A percentile compares a stretch with the other conserved stretches of the same genome.
phyloP scores from a whole-genome alignment of 2,888 invertebrate genomes.

The Lordiphosa andalusiaca region DNA sequence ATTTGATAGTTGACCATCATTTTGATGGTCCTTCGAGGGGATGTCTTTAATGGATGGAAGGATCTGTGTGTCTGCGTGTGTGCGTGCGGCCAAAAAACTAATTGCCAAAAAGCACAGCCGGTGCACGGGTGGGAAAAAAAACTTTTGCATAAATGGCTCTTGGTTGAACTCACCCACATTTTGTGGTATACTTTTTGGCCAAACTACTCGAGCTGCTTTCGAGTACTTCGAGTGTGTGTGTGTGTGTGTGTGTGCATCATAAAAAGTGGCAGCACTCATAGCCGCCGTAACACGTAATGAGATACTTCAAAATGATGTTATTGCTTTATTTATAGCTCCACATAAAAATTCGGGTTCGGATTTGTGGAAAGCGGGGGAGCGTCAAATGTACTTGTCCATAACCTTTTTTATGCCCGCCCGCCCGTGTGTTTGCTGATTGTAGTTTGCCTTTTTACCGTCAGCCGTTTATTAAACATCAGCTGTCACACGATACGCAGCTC shows the following conservation, averaged over 20 bases:
- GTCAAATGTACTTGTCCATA: constrained; percentile 12
- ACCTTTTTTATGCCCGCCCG: constrained; percentile 42
- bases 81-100: constrained; percentile 57
- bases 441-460: constrained; percentile 5
- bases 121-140: constrained; percentile 37
- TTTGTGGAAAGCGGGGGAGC: background rate
- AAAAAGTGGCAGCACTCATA: constrained; percentile 63
- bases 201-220: constrained; percentile 52
- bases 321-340: constrained; percentile 69
- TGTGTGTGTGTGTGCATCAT: constrained; percentile 40
- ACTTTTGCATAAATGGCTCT: constrained; percentile 64
- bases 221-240: constrained; percentile 11
- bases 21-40: constrained; percentile 49
- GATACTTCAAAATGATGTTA: constrained; percentile 75
- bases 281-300: constrained; percentile 70
- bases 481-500: constrained; percentile 25
- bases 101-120: constrained; percentile 51
- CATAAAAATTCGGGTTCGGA: constrained; percentile 47
- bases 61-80: constrained; percentile 1
- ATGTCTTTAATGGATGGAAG: constrained; percentile 36
- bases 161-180: constrained; percentile 31
- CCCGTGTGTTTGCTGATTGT: constrained; percentile 22
- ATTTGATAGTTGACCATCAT: constrained; percentile 72
- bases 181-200: constrained; percentile 51
- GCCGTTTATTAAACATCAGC: constrained; percentile 33